Percentiles rank a stretch among this genome's conserved stretches.
Conservation (phyloP, 1,140 invertebrate genomes). For the Mamestra configurata region DNA sequence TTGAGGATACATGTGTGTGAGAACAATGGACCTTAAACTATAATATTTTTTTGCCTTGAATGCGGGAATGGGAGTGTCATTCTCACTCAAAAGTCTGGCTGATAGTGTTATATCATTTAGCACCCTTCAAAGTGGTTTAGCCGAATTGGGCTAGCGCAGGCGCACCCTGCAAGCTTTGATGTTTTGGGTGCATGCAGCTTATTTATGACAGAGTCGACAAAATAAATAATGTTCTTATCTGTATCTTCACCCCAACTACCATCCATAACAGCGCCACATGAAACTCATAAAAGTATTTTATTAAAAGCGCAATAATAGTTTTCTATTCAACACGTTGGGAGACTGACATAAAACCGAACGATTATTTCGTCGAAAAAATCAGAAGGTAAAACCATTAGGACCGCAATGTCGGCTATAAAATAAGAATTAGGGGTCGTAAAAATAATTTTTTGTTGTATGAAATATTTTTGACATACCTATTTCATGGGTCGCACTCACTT, state of each 20-base stretch:
- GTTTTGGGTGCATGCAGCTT: too few relatives aligned
- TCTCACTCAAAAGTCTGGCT: too few relatives aligned
- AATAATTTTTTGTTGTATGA: conserved; percentile 17
- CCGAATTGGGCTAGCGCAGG: too few relatives aligned
- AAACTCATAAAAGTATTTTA: conserved; percentile 31
- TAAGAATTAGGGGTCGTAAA: conserved; percentile 45
- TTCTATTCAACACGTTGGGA: conserved; percentile 34
- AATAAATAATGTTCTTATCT: too few relatives aligned
- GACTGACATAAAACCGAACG: conserved; percentile 41
- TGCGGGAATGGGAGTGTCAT: too few relatives aligned
- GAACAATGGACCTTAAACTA: too few relatives aligned
- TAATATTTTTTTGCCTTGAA: too few relatives aligned
- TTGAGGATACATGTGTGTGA: too few relatives aligned
- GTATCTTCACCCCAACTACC: background rate
- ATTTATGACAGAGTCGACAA: too few relatives aligned
- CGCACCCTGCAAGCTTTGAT: too few relatives aligned
- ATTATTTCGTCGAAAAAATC: conserved; percentile 48
- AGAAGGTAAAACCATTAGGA: conserved; percentile 43
- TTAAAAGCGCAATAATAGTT: conserved; percentile 44
- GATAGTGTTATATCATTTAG: too few relatives aligned
- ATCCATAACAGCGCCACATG: background rate
- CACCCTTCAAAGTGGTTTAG: too few relatives aligned
- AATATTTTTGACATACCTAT: conserved; percentile 29
- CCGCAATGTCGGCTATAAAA: conserved; percentile 42
- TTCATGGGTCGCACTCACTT: background rate